Base-by-base conservation (phyloP, 2,888 invertebrate genomes). In the Quadriops clusia region DNA sequence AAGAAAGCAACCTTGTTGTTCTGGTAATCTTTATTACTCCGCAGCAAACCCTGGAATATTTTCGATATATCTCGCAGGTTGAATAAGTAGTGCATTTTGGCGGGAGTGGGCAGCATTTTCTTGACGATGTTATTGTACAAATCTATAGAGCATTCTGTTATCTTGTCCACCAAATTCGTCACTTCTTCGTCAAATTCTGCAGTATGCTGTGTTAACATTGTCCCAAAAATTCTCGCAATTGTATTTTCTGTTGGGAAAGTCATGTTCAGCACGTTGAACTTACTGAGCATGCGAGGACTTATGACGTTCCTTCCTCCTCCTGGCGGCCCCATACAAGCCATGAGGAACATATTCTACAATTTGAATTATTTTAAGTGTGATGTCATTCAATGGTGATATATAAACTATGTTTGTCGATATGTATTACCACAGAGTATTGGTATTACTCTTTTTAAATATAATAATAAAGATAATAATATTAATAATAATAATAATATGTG, bases 51-150 rank as follows among this genome's bases (percentile, higher is more conserved):
- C 70, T 89, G 78, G 46, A 77, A 77, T 20, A 89, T 77, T 64
- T 77, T 84, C 2, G 87, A 87, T 41, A 91, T 86, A 49, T 90
- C 90, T 42, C 89, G 64, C 46, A 91, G 60, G 58, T 89, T 90
- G 62, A 90, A 91, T 18, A 89, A 63, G 47, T 91, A 91, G 60
- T 91, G 90, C 54, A 83, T 85, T 58, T 89, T 91, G 36, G 77
- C 71, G 0, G 90, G 90, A 0, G 89, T 90, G 0, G 91, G 90
- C 22, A 90, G 60, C 64, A 91, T 75, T 51, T 77, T 81, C 1
- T 56, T 60, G 1, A 70, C 70, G 0, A 87, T 78, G 40, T 70
- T 69, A 47, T 77, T 73, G 57, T 85, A 91, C 42, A 87, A 63
- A 40, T 77, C 76, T 46, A 90, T 75, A 0, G 85, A 82, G 0